Evolutionary conservation across 1,140 invertebrate genomes (phyloP), one percentile per base, ranked within the genome.

Genomic region (Drosophila kikkawai): DNA sequence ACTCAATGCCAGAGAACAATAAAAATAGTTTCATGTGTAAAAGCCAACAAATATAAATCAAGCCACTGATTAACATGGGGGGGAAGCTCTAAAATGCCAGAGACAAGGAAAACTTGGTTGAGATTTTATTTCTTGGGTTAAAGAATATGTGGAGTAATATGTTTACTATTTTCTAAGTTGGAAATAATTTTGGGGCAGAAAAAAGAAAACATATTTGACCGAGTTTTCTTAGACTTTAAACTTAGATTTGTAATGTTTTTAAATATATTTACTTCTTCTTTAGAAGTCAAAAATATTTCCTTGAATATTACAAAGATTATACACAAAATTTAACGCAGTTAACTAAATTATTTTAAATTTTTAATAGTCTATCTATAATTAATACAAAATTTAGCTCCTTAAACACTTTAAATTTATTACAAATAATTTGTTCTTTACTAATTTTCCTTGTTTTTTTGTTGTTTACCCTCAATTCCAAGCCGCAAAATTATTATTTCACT

Each of bases 11-110:
- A 11, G 11, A 5, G 36, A 51, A 73, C 45, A 73, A 73, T 60
- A 59, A 32, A 78, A 37, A 61, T 76, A 76, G 53, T 76, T 71
- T 57, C 57, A 66, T 58, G 71, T 34, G 12, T 13, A 17, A 41
- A 42, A 58, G 47, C 34, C 55, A 76, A 29, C 55, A 76, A 19
- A 39, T 59, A 76, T 69, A 69, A 77, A 61, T 78, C 75, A 78
- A 41, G 50, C 42, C 61, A 44, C 75, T 78, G 75, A 78, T 78
- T 69, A 78, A 69, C 75, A 69, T 70, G 55, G 26, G 2, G 13
- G 45, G 2, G 13, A 45, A 42, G 29, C 39, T 78, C 51, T 53
- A 53, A 70, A 78, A 55, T 58, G 17, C 58, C 65, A 51, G n/a
- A 41, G 59, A 56, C 53, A 75, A 64, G 42, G 41, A 53, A 79